phyloP scores from a whole-genome alignment of 1,140 invertebrate genomes.

The Eurosta solidaginis region DNA sequence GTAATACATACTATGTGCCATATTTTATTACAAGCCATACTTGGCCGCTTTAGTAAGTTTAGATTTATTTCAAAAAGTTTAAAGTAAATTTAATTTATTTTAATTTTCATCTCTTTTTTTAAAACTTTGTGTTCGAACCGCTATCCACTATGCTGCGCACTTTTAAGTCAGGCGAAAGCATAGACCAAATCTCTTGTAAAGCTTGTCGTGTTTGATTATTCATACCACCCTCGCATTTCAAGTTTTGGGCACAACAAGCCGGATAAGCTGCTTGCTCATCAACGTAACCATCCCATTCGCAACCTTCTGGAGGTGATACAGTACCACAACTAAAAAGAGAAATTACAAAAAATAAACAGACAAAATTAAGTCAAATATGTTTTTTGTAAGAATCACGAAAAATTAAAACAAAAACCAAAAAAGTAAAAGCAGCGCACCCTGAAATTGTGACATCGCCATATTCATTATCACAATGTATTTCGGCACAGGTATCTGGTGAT shows the following conservation, averaged over 20 bases:
- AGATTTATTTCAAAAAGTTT: no score
- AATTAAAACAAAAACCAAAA: background rate
- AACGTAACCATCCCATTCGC: constrained; percentile 12
- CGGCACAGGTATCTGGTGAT: background rate
- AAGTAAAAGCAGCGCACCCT: no score
- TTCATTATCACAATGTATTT: background rate
- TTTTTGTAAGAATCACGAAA: background rate
- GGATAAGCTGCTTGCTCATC: background rate
- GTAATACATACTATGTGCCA: no score
- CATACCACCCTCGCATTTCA: background rate
- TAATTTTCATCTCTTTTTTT: no score
- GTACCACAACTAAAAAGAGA: background rate
- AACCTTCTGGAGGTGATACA: constrained; percentile 5
- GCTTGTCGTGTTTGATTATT: background rate
- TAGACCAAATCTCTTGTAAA: background rate
- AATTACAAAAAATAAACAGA: background rate
- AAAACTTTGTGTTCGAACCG: no score
- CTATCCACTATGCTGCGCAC: no score
- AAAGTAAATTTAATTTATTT: no score
- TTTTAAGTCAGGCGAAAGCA: background rate
- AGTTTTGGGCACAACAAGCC: background rate
- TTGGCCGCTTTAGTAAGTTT: no score
- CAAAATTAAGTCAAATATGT: background rate
- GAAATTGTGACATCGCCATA: background rate
- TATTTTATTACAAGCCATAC: no score